Conservation (phyloP, 2,797 vertebrate genomes). For the Cossypha polioptera region DNA sequence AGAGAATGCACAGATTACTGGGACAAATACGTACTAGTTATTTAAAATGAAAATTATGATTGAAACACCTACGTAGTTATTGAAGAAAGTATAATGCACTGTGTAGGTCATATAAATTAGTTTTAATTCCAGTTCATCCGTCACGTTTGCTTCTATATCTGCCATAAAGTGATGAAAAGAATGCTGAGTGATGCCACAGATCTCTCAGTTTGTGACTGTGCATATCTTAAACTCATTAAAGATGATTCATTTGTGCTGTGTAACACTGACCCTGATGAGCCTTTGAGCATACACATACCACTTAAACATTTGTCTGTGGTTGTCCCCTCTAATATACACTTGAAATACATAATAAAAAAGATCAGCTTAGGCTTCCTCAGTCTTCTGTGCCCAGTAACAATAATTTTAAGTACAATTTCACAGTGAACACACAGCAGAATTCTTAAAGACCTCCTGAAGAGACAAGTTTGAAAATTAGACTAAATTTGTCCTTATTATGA, state of each 20-base stretch:
- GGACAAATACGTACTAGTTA: background rate
- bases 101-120: background rate
- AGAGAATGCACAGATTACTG: background rate
- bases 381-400: background rate
- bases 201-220: background rate
- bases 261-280: background rate
- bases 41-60: background rate
- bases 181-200: background rate
- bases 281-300: background rate
- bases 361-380: background rate
- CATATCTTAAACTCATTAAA: background rate
- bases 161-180: background rate
- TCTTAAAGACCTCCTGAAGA: background rate
- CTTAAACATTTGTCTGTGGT: background rate
- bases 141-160: background rate
- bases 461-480: background rate
- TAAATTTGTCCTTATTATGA: slow-evolving; percentile 20
- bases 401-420: background rate
- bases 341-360: background rate
- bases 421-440: background rate
- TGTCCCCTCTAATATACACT: background rate
- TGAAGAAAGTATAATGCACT: background rate
- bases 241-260: background rate
- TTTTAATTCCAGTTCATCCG: background rate
- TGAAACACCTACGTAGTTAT: background rate